Evolutionary conservation across 2,797 vertebrate genomes (phyloP), one percentile per base, ranked within the genome.

Genomic region (Steatocranus sp.): DNA sequence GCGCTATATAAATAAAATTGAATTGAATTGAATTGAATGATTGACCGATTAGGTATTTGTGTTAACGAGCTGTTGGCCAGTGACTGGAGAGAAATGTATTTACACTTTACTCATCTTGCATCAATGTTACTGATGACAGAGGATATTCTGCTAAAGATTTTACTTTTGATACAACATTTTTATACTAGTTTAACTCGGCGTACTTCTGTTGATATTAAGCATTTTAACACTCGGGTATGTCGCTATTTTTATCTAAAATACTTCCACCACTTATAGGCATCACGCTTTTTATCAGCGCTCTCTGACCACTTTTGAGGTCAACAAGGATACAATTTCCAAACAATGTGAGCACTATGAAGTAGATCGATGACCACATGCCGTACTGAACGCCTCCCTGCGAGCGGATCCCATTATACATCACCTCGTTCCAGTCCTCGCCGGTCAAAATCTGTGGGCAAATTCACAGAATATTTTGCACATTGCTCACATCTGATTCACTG

Each of bases 281-380:
- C 17, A 9, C n/a, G 38, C 49, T 83, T 83, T 61, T 43, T 49
- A 80, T 70, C 53, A 11, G 30, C 51, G 30, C 81, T 83, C 73
- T 85, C 12, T 76, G 80, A 27, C 41, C 68, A 56, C 76, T 15
- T 73, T 10, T 53, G 20, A 82, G 75, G 54, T 80, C 10, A 41
- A 27, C 34, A 91, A 97, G 97, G 99, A 99, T 99, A 99, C 99
- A 99, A 94, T 99, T 99, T 83, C 99, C 99, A 94, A 99, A 99
- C 81, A 99, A 95, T 6, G 99, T 99, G 83, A 99, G 97, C 84
- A 99, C 96, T 41, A 99, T 99, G 96, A 99, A 99, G 84, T 99
- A 99, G 95, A 99, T 98, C 8, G 99, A 99, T 8, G 99, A 99
- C 98, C 98, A 99, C 99, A 99, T 99, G 91, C 99, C 99, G 0